These are phyloP conservation scores for Cyanoliseus patagonus DNA, from an alignment of 2,113 vertebrate genomes.

Conservation along the genomic window DNA sequence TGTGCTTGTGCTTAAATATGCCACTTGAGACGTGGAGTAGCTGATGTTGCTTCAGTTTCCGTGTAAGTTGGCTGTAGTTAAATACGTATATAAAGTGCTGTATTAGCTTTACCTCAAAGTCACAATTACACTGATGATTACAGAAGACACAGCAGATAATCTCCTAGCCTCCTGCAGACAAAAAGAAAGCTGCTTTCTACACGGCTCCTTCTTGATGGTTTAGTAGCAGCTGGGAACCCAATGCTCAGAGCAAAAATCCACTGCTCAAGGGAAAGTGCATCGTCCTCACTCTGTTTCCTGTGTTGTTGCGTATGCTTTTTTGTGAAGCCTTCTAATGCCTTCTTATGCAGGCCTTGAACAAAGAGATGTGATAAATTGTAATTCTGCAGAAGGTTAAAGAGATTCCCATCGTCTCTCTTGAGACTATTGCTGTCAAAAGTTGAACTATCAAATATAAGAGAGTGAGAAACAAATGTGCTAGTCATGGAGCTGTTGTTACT, in stretches of 20 bases:
- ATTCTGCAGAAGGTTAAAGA: conserved; percentile 1
- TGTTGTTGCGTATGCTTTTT: not conserved
- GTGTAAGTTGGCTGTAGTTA: not conserved
- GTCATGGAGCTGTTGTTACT: not conserved
- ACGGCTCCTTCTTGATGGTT: not conserved
- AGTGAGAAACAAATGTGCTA: not conserved
- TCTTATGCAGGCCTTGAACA: not conserved
- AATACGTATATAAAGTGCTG: not conserved
- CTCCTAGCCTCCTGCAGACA: not conserved
- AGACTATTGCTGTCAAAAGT: not conserved
- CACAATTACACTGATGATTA: not conserved
- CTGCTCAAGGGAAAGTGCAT: not conserved
- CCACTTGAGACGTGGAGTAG: not conserved
- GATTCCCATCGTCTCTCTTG: not conserved
- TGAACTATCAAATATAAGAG: not conserved
- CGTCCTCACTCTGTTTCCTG: not conserved
- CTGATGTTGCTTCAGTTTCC: not conserved
- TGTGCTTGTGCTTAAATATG: not conserved
- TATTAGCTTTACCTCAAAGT: not conserved
- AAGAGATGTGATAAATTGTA: not conserved
- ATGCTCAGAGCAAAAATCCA: not conserved
- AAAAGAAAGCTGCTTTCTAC: not conserved
- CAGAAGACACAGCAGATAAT: not conserved
- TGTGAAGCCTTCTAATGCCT: not conserved
- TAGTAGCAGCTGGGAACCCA: not conserved